Evolutionary conservation across 2,113 vertebrate genomes (phyloP).

Genomic region (Lagopus muta): DNA sequence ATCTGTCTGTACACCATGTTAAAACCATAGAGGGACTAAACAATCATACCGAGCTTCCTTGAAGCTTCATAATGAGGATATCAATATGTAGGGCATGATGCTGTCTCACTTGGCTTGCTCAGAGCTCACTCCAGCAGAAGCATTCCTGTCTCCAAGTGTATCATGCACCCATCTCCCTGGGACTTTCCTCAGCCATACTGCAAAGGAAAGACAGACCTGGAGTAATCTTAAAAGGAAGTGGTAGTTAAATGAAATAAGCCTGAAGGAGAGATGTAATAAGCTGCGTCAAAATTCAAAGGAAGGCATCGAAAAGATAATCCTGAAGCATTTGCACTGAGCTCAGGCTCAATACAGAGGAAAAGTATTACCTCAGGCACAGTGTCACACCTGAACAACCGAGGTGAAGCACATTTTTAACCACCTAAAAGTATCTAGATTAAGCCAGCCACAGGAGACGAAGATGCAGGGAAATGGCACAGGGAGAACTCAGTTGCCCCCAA

Average conservation of each 20-base stretch:
- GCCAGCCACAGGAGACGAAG: background rate
- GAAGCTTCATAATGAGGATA: rapidly evolving
- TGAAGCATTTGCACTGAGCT: background rate
- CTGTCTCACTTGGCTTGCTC: background rate
- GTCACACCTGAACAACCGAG: background rate
- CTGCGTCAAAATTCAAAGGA: background rate
- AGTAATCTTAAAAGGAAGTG: background rate
- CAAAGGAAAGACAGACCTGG: background rate
- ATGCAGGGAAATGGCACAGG: background rate
- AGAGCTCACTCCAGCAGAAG: background rate
- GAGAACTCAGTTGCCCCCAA: background rate
- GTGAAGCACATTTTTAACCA: background rate
- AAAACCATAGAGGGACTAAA: background rate
- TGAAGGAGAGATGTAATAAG: background rate
- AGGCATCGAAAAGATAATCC: background rate
- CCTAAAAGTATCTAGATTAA: background rate
- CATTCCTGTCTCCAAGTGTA: background rate
- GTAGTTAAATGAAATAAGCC: background rate
- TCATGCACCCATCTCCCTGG: background rate
- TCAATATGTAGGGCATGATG: rapidly evolving
- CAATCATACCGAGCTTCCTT: background rate
- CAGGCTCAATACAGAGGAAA: background rate
- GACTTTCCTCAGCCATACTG: background rate
- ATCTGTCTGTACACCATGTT: background rate
- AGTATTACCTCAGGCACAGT: background rate